Conservation (phyloP, 2,113 vertebrate species). For the Strix uralensis region DNA sequence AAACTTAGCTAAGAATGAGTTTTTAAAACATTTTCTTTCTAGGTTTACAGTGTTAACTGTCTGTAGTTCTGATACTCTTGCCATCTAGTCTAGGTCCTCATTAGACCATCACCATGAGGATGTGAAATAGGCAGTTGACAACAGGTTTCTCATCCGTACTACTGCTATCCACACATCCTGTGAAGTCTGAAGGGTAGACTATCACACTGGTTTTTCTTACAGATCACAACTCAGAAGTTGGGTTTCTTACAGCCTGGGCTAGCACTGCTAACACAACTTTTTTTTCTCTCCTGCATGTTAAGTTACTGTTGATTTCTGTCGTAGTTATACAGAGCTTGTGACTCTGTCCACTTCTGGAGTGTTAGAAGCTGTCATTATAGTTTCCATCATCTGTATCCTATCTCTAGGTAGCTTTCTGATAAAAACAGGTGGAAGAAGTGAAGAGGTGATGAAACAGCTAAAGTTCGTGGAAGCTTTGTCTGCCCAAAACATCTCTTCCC, state of each 20-base stretch:
- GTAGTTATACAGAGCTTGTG: not conserved
- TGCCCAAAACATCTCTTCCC: not conserved
- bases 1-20: not conserved
- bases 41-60: not conserved
- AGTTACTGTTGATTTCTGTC: not conserved
- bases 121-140: not conserved
- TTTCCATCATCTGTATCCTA: not conserved
- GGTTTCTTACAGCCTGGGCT: not conserved
- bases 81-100: not conserved
- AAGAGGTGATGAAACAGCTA: not conserved
- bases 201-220: not conserved
- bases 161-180: fast-evolving
- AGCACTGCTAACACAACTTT: not conserved
- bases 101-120: not conserved
- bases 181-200: not conserved
- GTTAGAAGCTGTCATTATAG: not conserved
- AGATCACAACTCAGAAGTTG: not conserved
- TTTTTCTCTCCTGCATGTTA: not conserved
- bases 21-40: not conserved
- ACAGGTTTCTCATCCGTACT: not conserved
- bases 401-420: not conserved
- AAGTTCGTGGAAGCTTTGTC: not conserved
- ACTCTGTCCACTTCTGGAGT: not conserved
- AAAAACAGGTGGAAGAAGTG: not conserved
- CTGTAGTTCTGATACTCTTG: not conserved